Base-by-base conservation (phyloP, 2,888 invertebrate species). In the Phyllotreta striolata region DNA sequence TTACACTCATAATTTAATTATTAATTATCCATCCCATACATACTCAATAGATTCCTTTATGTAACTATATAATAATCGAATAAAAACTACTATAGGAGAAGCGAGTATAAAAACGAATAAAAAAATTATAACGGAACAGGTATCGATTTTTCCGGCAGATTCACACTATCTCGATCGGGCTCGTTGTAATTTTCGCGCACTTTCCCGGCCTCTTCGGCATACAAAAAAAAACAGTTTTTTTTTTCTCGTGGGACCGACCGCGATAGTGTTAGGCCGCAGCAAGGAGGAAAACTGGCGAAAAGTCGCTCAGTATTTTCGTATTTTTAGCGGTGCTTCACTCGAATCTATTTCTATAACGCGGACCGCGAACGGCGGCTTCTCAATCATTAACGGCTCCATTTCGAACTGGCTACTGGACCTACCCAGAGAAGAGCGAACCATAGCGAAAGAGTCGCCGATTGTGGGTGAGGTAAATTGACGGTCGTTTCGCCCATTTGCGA, bases 271-370 rank as follows among this genome's bases (percentile, higher is more conserved):
- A 70, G 73, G 71, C 73, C 76, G 77, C 73, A 74, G 74, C 74
- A 76, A 76, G 72, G 77, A 76, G 79, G 77, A 79, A 24, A 78
- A 80, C 80, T 80, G 78, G 81, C 81, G 74, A 80, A 81, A 77
- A 77, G 69, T 72, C 69, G 67, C 69, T 66, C 64, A 66, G 60
- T 51, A 60, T 59, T 35, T 49, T 66, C 70, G 72, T 79, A 79
- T 79, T 79, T 80, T 80, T 79, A 80, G 79, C 75, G 72, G 74
- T 76, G 74, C 68, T 77, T 78, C 75, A 64, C 63, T 75, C 68
- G 70, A 72, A 52, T 67, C 78, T 79, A 79, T 79, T 79, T 79
- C 76, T 73, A 78, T 70, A 72, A 49, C 57, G 37, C 54, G 52
- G 64, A 47, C 67, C 64, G 56, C 64, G 60, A 62, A 55, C 55